phyloP scores from a whole-genome alignment of 2,888 invertebrate species.

The Eupithecia insigniata region DNA sequence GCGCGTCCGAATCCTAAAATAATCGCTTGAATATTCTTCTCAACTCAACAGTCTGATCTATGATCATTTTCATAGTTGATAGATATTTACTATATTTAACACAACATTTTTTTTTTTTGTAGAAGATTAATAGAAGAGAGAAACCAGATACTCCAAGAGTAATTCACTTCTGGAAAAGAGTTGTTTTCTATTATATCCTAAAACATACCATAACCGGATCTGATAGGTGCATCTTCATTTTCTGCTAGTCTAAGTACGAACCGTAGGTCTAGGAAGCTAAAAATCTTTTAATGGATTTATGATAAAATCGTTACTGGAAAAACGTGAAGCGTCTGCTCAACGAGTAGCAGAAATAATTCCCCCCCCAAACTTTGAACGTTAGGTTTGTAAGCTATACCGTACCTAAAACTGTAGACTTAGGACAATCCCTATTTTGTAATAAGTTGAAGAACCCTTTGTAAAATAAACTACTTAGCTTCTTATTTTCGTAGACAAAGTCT shows the following conservation, averaged over 20 bases:
- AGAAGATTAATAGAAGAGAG: too few relatives aligned
- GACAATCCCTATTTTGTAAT: conserved; percentile 51
- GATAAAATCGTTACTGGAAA: conserved; percentile 50
- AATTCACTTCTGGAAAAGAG: not conserved
- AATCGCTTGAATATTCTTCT: conserved; percentile 41
- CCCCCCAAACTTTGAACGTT: conserved; percentile 50
- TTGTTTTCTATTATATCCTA: not conserved
- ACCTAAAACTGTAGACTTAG: conserved; percentile 49
- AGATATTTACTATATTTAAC: not conserved
- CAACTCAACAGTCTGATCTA: conserved; percentile 29
- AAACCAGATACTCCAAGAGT: not conserved
- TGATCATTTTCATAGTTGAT: conserved; percentile 30
- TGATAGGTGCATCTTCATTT: not conserved
- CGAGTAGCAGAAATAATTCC: conserved; percentile 50
- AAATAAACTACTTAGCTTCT: conserved; percentile 41
- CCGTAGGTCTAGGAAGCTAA: not conserved
- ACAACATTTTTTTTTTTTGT: too few relatives aligned
- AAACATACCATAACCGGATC: not conserved
- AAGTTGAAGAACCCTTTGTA: conserved; percentile 46
- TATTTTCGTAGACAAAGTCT: conserved; percentile 16
- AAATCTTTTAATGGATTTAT: conserved; percentile 22
- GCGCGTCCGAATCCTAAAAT: conserved; percentile 43
- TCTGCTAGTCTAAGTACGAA: not conserved
- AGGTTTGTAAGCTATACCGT: conserved; percentile 43
- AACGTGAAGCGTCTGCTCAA: conserved; percentile 48